These are phyloP conservation scores for Holothuria scabra DNA, from an alignment of 53 echinoderm and acorn worm species.

Conservation along the genomic window DNA sequence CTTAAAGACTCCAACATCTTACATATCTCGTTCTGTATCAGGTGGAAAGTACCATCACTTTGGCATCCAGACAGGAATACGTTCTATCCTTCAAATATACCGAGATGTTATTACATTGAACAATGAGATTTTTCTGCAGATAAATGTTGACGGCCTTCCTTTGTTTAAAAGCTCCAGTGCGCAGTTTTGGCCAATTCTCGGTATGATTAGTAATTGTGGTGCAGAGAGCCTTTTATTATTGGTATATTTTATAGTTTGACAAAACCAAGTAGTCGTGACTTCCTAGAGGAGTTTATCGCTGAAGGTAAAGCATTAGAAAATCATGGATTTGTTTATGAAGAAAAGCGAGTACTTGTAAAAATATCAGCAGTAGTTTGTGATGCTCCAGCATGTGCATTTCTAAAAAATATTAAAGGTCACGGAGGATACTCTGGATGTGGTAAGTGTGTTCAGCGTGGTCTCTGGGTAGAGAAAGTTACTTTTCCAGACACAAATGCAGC, in stretches of 20 bases:
- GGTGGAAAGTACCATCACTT: conserved; percentile 68
- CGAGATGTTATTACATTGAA: not conserved
- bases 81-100: not conserved
- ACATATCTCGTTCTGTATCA: conserved; percentile 37
- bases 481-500: conserved; percentile 25
- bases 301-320: not conserved
- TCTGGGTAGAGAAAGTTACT: conserved; percentile 5
- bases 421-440: conserved; percentile 59
- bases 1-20: conserved; percentile 27
- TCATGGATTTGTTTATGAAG: conserved; percentile 24
- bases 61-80: conserved; percentile 29
- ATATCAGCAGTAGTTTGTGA: conserved; percentile 60
- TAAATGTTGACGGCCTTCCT: conserved; percentile 69
- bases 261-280: not conserved
- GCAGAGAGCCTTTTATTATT: conserved; percentile 3
- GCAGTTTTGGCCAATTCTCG: conserved; percentile 67
- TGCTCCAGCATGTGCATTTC: conserved; percentile 54
- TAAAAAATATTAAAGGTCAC: conserved; percentile 59
- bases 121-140: not conserved
- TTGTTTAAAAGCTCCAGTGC: conserved; percentile 41
- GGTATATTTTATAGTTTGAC: conserved; percentile 19
- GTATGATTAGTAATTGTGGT: conserved; percentile 3
- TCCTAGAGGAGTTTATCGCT: conserved; percentile 30
- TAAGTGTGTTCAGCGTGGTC: conserved; percentile 44
- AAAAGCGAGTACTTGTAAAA: not conserved